Conservation (phyloP, 1,140 invertebrate genomes). For the Helicoverpa armigera region DNA sequence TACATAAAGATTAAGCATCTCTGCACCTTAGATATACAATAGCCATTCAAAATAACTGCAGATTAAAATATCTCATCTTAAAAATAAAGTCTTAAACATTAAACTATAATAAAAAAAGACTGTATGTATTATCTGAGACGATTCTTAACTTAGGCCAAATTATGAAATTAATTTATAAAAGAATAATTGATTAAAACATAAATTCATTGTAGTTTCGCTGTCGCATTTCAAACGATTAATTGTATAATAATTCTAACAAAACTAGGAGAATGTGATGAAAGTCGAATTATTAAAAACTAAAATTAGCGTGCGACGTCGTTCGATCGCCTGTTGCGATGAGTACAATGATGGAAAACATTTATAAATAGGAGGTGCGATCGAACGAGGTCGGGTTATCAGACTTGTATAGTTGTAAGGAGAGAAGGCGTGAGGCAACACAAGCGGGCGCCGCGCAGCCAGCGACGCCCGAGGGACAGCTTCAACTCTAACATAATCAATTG, state of each 20-base stretch:
- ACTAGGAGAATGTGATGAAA: conserved; percentile 67
- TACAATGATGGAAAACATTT: conserved; percentile 45
- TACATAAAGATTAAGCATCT: conserved; percentile 87
- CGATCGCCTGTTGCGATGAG: conserved; percentile 57
- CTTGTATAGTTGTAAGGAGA: conserved; percentile 61
- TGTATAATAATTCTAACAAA: conserved; percentile 60
- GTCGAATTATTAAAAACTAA: conserved; percentile 70
- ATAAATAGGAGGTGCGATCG: conserved; percentile 62
- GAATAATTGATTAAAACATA: conserved; percentile 63
- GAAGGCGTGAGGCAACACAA: conserved; percentile 77
- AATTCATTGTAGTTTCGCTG: conserved; percentile 81
- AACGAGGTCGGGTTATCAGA: conserved; percentile 69
- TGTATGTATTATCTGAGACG: conserved; percentile 74
- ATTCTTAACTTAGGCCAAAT: conserved; percentile 80
- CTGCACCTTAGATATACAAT: conserved; percentile 86
- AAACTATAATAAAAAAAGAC: conserved; percentile 81
- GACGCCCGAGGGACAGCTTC: conserved; percentile 66
- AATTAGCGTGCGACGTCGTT: conserved; percentile 62
- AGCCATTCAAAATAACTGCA: conserved; percentile 86
- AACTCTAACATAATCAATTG: conserved; percentile 85
- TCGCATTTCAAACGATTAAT: conserved; percentile 56
- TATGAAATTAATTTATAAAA: conserved; percentile 67
- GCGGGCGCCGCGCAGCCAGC: conserved; percentile 60
- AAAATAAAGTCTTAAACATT: conserved; percentile 85
- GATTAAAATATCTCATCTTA: conserved; percentile 86